phyloP scores from a whole-genome alignment of 2,797 vertebrate genomes.

The Sebastes kiyomatsui region DNA sequence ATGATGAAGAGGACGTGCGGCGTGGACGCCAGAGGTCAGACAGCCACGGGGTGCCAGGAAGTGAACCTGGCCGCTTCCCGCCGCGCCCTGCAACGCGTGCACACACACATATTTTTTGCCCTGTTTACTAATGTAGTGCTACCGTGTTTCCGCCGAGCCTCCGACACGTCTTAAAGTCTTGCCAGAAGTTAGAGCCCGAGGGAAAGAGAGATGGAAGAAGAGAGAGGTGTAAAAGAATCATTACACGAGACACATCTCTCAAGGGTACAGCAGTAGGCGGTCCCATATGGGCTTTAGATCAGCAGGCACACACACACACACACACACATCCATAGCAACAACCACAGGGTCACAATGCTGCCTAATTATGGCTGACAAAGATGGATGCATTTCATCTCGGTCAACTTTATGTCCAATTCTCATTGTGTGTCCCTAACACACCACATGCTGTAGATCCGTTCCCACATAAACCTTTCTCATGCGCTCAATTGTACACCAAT shows the following conservation, averaged over 20 bases:
- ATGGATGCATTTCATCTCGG: conserved; percentile 76
- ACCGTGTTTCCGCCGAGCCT: conserved; percentile 44
- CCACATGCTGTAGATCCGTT: conserved; percentile 27
- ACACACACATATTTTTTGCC: conserved; percentile 13
- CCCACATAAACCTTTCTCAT: conserved; percentile 33
- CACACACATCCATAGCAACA: conserved; percentile 56
- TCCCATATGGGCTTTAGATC: conserved; percentile 73
- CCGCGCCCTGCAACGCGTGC: conserved; percentile 32
- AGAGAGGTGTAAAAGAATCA: conserved; percentile 72
- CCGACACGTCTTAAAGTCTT: conserved; percentile 52
- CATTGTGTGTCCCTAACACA: conserved; percentile 47
- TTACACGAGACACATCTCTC: conserved; percentile 73
- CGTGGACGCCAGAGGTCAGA: conserved; percentile 75
- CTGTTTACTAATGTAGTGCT: conserved; percentile 59
- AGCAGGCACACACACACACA: conserved; percentile 51
- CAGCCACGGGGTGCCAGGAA: conserved; percentile 72
- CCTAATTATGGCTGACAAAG: conserved; percentile 74
- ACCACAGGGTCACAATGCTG: conserved; percentile 64
- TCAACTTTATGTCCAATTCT: conserved; percentile 68
- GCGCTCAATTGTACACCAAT: conserved; percentile 8
- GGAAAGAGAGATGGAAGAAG: conserved; percentile 51
- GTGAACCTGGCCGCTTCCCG: conserved; percentile 74
- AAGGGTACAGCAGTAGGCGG: conserved; percentile 76
- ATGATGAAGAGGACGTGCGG: conserved; percentile 78
- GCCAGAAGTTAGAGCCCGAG: conserved; percentile 67